Evolutionary conservation across 2,797 vertebrate species (phyloP).

Genomic region (Tapirus indicus): DNA sequence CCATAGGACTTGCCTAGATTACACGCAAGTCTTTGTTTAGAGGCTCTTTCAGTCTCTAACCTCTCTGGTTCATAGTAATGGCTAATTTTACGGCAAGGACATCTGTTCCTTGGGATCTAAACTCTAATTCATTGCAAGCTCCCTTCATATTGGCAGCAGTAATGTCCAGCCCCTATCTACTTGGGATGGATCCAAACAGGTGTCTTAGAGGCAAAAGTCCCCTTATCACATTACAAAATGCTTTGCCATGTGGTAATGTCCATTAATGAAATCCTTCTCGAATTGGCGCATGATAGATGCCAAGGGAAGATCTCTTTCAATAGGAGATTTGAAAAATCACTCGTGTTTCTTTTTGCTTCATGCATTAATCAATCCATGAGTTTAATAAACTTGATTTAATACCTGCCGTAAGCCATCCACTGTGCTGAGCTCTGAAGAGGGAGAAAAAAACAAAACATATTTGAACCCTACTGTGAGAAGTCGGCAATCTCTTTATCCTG

Average conservation of each 20-base stretch:
- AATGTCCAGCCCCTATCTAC: slow-evolving; percentile 68
- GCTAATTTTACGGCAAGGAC: slow-evolving; percentile 70
- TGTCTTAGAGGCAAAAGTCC: slow-evolving; percentile 81
- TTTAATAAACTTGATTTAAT: not conserved
- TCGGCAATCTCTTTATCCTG: not conserved
- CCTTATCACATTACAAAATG: slow-evolving; percentile 81
- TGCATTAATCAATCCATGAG: not conserved
- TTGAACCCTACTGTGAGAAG: not conserved
- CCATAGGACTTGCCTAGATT: slow-evolving; percentile 10
- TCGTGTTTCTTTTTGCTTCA: slow-evolving; percentile 33
- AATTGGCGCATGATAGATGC: slow-evolving; percentile 32
- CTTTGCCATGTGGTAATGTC: slow-evolving; percentile 70
- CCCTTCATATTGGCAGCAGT: slow-evolving; percentile 71
- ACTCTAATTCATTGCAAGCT: slow-evolving; percentile 71
- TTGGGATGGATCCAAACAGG: slow-evolving; percentile 83
- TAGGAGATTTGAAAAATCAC: slow-evolving; percentile 42
- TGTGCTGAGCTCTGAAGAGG: not conserved
- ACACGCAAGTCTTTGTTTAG: slow-evolving; percentile 13
- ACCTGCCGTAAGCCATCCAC: not conserved
- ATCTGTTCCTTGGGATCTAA: slow-evolving; percentile 78
- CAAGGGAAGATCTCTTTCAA: slow-evolving; percentile 38
- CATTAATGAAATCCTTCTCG: slow-evolving; percentile 80
- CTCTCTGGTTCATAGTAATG: slow-evolving; percentile 55
- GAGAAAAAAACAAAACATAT: not conserved
- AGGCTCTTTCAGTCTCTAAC: not conserved